Conservation (phyloP, 1,140 invertebrate species). For the Trichoplusia ni region DNA sequence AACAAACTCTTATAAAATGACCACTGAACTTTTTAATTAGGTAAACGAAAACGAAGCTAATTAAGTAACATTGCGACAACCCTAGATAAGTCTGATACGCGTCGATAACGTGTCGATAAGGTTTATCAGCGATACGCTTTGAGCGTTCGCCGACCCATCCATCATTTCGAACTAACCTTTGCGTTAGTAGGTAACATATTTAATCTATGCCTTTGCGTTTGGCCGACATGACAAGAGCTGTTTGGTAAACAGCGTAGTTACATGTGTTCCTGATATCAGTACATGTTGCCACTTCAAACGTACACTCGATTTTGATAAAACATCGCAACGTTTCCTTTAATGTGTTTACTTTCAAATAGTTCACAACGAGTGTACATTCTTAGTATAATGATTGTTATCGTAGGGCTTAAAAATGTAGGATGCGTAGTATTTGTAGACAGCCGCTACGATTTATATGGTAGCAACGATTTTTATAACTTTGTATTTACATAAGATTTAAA, state of each 20-base stretch:
- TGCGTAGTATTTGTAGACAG: slow-evolving; percentile 6
- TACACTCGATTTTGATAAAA: slow-evolving; percentile 63
- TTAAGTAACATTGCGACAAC: slow-evolving; percentile 18
- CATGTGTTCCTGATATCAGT: slow-evolving; percentile 69
- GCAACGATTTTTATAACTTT: slow-evolving; percentile 36
- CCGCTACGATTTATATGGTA: slow-evolving; percentile 31
- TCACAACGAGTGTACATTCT: slow-evolving; percentile 36
- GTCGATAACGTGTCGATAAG: slow-evolving; percentile 64
- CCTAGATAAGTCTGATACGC: slow-evolving; percentile 46
- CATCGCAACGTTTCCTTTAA: slow-evolving; percentile 62
- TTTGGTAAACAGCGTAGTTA: slow-evolving; percentile 70
- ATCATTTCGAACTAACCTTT: slow-evolving; percentile 70
- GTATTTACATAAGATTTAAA: not conserved
- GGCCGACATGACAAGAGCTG: slow-evolving; percentile 62
- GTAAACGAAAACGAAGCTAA: not conserved
- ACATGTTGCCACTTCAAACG: slow-evolving; percentile 64
- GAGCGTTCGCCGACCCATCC: slow-evolving; percentile 73
- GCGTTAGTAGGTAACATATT: slow-evolving; percentile 47
- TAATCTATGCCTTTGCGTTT: slow-evolving; percentile 53
- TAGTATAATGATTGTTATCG: slow-evolving; percentile 42
- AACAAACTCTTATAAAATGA: too few relatives aligned
- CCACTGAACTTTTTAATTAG: too few relatives aligned
- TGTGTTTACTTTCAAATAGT: slow-evolving; percentile 50
- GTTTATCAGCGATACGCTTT: slow-evolving; percentile 73
- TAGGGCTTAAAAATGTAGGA: slow-evolving; percentile 23